Conservation (phyloP, 2,888 invertebrate genomes). For the Drosophila trichaetosa region DNA sequence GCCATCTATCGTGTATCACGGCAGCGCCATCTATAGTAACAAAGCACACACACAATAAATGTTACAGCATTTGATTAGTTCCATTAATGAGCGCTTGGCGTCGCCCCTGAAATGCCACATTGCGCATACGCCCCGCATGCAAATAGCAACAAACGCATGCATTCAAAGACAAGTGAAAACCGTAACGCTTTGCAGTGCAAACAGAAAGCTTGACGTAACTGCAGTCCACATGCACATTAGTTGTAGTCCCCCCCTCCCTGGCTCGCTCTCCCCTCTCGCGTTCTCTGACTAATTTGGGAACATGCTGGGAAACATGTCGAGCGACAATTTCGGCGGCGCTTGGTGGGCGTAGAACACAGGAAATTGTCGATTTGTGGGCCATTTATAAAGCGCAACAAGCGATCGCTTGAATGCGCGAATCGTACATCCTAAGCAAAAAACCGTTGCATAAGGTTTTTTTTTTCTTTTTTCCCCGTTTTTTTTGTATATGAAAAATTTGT, state of each 20-base stretch:
- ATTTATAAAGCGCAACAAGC: slow-evolving; percentile 71
- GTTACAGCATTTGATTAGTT: background rate
- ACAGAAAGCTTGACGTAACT: slow-evolving; percentile 36
- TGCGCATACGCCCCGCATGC: slow-evolving; percentile 32
- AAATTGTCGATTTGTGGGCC: slow-evolving; percentile 80
- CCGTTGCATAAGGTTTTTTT: slow-evolving; percentile 40
- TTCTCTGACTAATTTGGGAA: slow-evolving; percentile 33
- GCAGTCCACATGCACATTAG: background rate
- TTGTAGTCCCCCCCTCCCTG: background rate
- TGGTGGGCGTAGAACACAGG: slow-evolving; percentile 78
- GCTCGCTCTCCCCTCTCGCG: background rate
- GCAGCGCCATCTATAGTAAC: slow-evolving; percentile 25
- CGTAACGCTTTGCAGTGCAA: slow-evolving; percentile 12
- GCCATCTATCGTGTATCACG: background rate
- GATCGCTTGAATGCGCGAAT: slow-evolving; percentile 63
- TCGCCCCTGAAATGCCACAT: slow-evolving; percentile 2
- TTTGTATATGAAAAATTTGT: slow-evolving; percentile 9
- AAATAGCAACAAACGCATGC: background rate
- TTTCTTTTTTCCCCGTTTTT: background rate
- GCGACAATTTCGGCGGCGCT: slow-evolving; percentile 55
- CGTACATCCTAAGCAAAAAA: slow-evolving; percentile 39
- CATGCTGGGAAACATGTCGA: slow-evolving; percentile 45
- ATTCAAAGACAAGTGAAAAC: slow-evolving; percentile 21
- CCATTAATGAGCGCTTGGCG: background rate
- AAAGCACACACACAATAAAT: background rate